Evolutionary conservation across 2,113 vertebrate species (phyloP), one percentile per base, ranked within the genome.

Genomic region (Atrichornis clamosus): DNA sequence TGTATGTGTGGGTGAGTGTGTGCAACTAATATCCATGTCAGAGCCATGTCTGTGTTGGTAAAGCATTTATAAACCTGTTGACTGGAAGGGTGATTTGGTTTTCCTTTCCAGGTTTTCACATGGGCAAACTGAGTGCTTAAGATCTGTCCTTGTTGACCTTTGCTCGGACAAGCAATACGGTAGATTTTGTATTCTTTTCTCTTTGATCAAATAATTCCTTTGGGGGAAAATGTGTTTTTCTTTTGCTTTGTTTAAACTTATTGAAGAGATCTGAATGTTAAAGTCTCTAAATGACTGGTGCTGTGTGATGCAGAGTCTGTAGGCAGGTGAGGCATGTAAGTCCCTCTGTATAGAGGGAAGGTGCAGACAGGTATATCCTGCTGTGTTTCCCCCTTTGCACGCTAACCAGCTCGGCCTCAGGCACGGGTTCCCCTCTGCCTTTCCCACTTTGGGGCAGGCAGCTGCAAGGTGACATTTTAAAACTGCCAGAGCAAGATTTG

Each of bases 181-280:
- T 32, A 7, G 17, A 2, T 53, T 65, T 58, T 46, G 4, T 63
- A 3, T 41, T 41, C 33, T 47, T 41, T 58, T 22, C 3, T 23
- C 41, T 60, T 44, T 17, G 2, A 23, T 64, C 15, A 5, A 13
- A 4, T 27, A 15, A 58, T 55, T 84, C 15, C 15, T 72, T 32
- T 3, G 15, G 32, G 1, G 1, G 6, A 26, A 15, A 10, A 2
- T 0, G 0, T 49, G 1, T 23, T 72, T 81, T 58, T 35, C 7
- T 50, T 90, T n/a, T 73, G 53, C 10, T 84, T 80, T 2, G 0
- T 58, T 69, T 62, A 49, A 58, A 30, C 24, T 85, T 60, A 6
- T 4, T 41, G 70, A 47, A n/a, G 32, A 64, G 13, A 24, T 13
- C 14, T 39, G 23, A 11, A 1, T 22, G 24, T 60, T 69, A 18